Conservation (phyloP, 2,888 invertebrate genomes). For the Cremastinae sp. region DNA sequence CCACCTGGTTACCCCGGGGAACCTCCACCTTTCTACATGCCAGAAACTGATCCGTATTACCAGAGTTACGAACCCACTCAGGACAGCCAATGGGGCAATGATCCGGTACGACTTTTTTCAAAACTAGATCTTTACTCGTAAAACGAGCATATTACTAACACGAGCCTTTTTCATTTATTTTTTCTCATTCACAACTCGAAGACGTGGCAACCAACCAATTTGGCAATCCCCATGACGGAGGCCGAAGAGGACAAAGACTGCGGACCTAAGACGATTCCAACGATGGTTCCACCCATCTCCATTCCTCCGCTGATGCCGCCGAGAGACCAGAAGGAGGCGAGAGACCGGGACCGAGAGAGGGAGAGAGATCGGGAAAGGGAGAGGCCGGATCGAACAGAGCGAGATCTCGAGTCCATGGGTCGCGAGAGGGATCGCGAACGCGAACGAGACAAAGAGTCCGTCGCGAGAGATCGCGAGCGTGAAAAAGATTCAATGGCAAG, state of each 20-base stretch:
- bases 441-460: conserved; percentile 74
- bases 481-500: conserved; percentile 78
- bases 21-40: conserved; percentile 81
- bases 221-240: conserved; percentile 77
- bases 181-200: conserved; percentile 47
- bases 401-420: conserved; percentile 71
- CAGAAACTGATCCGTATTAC: conserved; percentile 83
- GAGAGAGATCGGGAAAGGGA: conserved; percentile 79
- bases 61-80: conserved; percentile 88
- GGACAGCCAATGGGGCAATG: conserved; percentile 87
- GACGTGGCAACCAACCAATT: conserved; percentile 79
- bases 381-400: conserved; percentile 73
- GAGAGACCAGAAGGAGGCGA: conserved; percentile 73
- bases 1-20: conserved; percentile 79
- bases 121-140: not conserved
- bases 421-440: conserved; percentile 72
- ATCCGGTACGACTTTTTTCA: conserved; percentile 75
- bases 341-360: conserved; percentile 81
- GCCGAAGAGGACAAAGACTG: conserved; percentile 74
- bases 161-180: conserved; percentile 37
- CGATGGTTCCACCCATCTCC: conserved; percentile 77
- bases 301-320: conserved; percentile 76
- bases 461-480: conserved; percentile 75
- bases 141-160: not conserved
- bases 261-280: conserved; percentile 78